A percentile compares a stretch with the other conserved stretches of the same genome.
Conservation (phyloP, 2,113 vertebrate genomes). For the Labrus mixtus region DNA sequence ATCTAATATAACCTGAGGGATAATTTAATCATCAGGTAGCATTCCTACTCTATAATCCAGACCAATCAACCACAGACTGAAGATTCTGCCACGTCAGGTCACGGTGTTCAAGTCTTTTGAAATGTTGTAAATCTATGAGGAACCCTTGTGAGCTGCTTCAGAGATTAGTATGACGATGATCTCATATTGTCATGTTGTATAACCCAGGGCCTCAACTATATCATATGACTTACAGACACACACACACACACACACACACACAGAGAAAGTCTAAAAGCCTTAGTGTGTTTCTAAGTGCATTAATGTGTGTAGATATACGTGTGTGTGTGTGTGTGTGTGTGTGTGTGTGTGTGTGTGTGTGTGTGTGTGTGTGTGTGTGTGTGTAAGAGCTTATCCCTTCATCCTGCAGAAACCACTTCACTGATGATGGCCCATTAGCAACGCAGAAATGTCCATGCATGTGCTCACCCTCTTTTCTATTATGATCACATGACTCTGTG, state of each 20-base stretch:
- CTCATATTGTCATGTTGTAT: conserved; percentile 67
- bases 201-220: conserved; percentile 55
- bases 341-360: conserved; percentile 20
- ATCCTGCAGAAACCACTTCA: conserved; percentile 52
- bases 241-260: conserved; percentile 5
- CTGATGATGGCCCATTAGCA: conserved; percentile 70
- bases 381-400: conserved; percentile 59
- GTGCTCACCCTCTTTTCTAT: not conserved
- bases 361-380: conserved; percentile 28
- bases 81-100: not conserved
- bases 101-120: conserved; percentile 1
- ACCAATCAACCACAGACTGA: not conserved
- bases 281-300: conserved; percentile 42
- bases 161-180: conserved; percentile 62
- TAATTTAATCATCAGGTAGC: not conserved
- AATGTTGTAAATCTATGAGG: conserved; percentile 48
- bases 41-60: not conserved
- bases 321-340: conserved; percentile 25
- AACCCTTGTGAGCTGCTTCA: conserved; percentile 50
- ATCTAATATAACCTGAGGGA: not conserved
- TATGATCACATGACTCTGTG: conserved; percentile 50
- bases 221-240: conserved; percentile 63
- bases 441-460: conserved; percentile 33
- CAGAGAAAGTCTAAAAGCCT: conserved; percentile 21
- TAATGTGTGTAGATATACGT: conserved; percentile 25